Base-by-base conservation (phyloP, 2,797 vertebrate genomes). In the Muscicapa striata region DNA sequence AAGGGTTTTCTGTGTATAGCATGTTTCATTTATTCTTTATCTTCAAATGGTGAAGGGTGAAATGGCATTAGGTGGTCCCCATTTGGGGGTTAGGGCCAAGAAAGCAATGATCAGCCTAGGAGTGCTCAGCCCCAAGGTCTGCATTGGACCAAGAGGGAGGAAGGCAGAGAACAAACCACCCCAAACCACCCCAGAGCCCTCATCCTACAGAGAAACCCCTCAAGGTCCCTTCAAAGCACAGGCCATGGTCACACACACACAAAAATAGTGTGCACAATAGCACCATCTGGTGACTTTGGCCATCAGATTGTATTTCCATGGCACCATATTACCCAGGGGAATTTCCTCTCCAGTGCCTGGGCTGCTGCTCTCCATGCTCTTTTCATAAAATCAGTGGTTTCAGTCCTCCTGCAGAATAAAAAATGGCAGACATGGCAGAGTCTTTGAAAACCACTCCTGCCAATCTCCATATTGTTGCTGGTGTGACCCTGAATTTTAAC, bases 271-370 rank as follows among this genome's bases (percentile, higher is more conserved):
- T 92, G 91, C 94, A 95, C 95, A 95, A 93, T 91, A 96, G 93
- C 93, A 94, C 95, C 95, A 96, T 82, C 94, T 97, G 92, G 91
- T 96, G 94, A 94, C 93, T 80, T 90, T 9, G 84, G 62, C 77
- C 85, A 87, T 57, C 52, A 23, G 70, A 51, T 48, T 68, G 34
- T 52, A 62, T 77, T 91, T 86, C 79, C 91, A 84, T 91, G 94
- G 87, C 89, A 96, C 89, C 87, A 95, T 94, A n/a, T 88, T 79
- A 76, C 85, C 59, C 77, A 36, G 32, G 73, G 66, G 67, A 66
- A 21, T 26, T 46, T 74, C 69, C 22, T 45, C 46, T 59, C 40
- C 67, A 76, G 48, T 0, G 1, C 69, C 69, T 26, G 22, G 6
- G 7, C 41, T 89, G 30, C 45, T 73, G 34, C 52, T 84, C 78